Evolutionary conservation across 2,888 invertebrate species (phyloP).

Genomic region (Aporophyla lueneburgensis): DNA sequence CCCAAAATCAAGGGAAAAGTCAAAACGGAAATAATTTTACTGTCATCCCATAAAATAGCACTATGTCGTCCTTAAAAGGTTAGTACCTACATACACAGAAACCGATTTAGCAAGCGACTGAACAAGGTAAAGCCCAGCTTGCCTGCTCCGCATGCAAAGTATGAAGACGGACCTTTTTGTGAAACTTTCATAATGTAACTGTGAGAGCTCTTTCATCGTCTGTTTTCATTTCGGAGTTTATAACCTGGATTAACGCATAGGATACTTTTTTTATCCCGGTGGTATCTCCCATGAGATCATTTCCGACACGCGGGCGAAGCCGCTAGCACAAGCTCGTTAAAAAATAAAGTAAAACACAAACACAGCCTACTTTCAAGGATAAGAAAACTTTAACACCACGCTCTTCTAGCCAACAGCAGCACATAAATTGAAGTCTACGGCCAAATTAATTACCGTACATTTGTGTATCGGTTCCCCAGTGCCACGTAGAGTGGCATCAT

Average conservation of each 20-base stretch:
- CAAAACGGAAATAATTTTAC: neutral
- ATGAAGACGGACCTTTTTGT: slow-evolving; percentile 53
- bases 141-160: slow-evolving; percentile 27
- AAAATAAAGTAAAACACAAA: slow-evolving; percentile 1
- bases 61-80: neutral
- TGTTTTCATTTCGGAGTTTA: slow-evolving; percentile 68
- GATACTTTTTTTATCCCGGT: no score
- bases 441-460: slow-evolving; percentile 65
- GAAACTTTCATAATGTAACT: slow-evolving; percentile 62
- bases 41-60: neutral
- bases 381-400: neutral
- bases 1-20: neutral
- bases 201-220: slow-evolving; percentile 58
- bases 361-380: neutral
- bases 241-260: no score
- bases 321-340: no score
- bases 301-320: no score
- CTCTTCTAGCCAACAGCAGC: neutral
- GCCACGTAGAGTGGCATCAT: slow-evolving; percentile 53
- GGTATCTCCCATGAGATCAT: no score
- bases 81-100: slow-evolving; percentile 14
- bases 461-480: slow-evolving; percentile 57
- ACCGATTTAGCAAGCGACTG: slow-evolving; percentile 35
- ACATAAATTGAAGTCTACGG: slow-evolving; percentile 41
- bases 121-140: slow-evolving; percentile 18